Conservation (phyloP, 2,113 vertebrate species). For the Nibea albiflora region DNA sequence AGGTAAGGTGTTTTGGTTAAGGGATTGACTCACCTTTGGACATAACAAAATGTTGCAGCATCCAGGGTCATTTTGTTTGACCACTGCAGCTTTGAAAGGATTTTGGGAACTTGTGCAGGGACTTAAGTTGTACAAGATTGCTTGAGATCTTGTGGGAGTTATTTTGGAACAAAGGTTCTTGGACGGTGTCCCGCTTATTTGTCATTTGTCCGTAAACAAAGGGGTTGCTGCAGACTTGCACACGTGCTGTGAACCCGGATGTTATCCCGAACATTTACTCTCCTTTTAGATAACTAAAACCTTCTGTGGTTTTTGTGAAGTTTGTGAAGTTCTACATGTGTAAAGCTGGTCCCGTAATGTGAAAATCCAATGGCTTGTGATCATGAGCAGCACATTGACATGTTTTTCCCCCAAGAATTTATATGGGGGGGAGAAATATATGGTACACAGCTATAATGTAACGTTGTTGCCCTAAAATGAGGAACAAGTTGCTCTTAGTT, state of each 20-base stretch:
- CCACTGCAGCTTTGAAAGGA: slow-evolving; percentile 39
- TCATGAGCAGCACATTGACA: slow-evolving; percentile 41
- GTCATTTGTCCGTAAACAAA: slow-evolving; percentile 43
- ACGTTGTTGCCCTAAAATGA: slow-evolving; percentile 14
- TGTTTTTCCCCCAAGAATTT: slow-evolving; percentile 27
- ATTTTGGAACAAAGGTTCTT: slow-evolving; percentile 48
- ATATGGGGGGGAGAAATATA: neutral
- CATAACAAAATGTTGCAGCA: neutral
- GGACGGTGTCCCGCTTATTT: slow-evolving; percentile 41
- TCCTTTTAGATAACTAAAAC: slow-evolving; percentile 30
- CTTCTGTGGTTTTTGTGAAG: slow-evolving; percentile 55
- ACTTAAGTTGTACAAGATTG: slow-evolving; percentile 46
- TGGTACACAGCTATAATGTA: slow-evolving; percentile 6
- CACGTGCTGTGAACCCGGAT: slow-evolving; percentile 63
- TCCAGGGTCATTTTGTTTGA: slow-evolving; percentile 60
- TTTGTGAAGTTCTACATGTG: slow-evolving; percentile 37
- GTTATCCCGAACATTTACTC: slow-evolving; percentile 38
- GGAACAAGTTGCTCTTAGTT: slow-evolving; percentile 30
- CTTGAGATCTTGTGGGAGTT: slow-evolving; percentile 47
- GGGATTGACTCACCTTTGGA: slow-evolving; percentile 7
- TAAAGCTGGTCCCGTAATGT: slow-evolving; percentile 42
- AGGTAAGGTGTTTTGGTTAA: slow-evolving; percentile 85
- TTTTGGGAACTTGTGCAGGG: slow-evolving; percentile 24
- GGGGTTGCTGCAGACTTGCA: slow-evolving; percentile 57
- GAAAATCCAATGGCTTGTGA: slow-evolving; percentile 44